These are phyloP conservation scores for Coracias cyanogaster DNA, from an alignment of 2,797 vertebrate species.

Conservation along the genomic window DNA sequence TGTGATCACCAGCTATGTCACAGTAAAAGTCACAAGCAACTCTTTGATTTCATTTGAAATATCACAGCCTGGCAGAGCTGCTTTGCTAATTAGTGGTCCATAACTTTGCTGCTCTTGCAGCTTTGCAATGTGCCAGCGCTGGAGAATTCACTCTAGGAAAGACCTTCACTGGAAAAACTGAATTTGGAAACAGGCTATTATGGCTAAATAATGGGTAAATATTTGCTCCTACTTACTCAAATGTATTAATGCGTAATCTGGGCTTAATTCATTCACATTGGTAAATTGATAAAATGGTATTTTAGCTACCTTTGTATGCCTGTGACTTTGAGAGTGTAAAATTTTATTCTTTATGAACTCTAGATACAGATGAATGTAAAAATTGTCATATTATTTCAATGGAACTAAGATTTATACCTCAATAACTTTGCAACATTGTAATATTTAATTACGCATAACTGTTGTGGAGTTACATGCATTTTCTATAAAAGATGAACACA, in stretches of 20 bases:
- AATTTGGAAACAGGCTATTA: not conserved
- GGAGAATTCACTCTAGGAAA: not conserved
- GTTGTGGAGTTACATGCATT: not conserved
- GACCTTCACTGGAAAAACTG: not conserved
- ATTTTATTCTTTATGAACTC: not conserved
- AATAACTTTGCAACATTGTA: not conserved
- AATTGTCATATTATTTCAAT: not conserved
- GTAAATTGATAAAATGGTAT: not conserved
- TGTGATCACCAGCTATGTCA: not conserved
- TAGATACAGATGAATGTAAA: not conserved
- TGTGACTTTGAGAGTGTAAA: not conserved
- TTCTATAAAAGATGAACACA: not conserved
- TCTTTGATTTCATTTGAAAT: not conserved
- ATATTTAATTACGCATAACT: not conserved
- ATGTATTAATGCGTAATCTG: not conserved
- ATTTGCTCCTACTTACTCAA: not conserved
- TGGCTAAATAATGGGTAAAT: not conserved
- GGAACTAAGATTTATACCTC: not conserved
- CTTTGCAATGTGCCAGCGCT: not conserved
- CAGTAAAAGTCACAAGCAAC: not conserved
- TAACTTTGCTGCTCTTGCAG: not conserved
- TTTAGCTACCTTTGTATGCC: not conserved
- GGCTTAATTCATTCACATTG: not conserved
- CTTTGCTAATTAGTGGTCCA: not conserved
- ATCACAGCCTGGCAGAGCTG: not conserved